These are phyloP conservation scores for Graptemys geographica DNA, from an alignment of 2,797 vertebrate genomes.

Conservation along the genomic window DNA sequence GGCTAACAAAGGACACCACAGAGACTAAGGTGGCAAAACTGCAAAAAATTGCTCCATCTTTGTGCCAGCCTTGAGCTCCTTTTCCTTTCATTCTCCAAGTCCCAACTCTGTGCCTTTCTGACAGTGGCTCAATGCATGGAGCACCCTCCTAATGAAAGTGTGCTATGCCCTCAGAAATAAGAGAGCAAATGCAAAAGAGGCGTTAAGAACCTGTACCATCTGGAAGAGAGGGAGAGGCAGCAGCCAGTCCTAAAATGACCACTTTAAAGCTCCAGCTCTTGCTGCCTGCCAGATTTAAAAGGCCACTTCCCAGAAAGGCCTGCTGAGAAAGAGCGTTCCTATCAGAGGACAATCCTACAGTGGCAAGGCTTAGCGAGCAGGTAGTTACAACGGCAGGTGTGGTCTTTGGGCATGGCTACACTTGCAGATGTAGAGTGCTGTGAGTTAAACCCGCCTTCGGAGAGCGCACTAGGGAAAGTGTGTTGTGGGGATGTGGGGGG, in stretches of 20 bases:
- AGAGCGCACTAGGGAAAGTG: too few species aligned
- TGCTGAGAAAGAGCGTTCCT: background rate
- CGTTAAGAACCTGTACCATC: background rate
- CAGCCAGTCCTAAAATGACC: background rate
- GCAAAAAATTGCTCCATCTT: background rate
- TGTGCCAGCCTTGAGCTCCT: background rate
- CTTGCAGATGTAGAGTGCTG: too few species aligned
- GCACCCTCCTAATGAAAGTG: background rate
- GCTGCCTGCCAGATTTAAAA: conserved; percentile 8
- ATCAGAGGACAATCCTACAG: background rate
- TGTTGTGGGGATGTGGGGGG: too few species aligned
- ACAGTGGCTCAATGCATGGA: background rate
- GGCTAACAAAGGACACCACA: background rate
- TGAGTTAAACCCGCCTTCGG: too few species aligned
- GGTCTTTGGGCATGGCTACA: background rate
- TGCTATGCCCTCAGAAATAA: background rate
- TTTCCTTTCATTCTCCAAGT: conserved; percentile 1
- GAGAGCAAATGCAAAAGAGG: background rate
- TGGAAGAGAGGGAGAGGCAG: background rate
- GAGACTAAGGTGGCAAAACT: background rate
- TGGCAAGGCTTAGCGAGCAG: background rate
- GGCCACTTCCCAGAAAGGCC: conserved; percentile 20
- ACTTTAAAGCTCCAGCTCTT: background rate
- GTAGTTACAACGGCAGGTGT: background rate
- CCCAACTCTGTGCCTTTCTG: background rate